phyloP scores from a whole-genome alignment of 2,888 invertebrate species.

The Nomada ferruginata region DNA sequence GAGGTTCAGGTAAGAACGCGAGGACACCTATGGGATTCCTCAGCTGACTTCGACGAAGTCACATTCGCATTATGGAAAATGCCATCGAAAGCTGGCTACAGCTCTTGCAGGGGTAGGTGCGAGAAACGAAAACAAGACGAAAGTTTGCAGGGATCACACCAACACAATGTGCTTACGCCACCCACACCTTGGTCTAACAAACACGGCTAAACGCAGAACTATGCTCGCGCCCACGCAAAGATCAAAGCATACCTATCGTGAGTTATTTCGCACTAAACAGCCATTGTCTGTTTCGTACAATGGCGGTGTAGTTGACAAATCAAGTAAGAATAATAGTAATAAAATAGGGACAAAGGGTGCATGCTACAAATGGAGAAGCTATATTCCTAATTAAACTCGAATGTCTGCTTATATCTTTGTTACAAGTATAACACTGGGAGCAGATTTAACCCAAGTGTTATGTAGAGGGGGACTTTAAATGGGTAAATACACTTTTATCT shows the following conservation, averaged over 20 bases:
- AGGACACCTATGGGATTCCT: constrained; percentile 5
- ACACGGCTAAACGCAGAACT: background rate
- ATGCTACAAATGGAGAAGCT: too few species aligned
- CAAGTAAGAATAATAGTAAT: too few species aligned
- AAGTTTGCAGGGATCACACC: background rate
- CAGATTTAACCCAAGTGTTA: too few species aligned
- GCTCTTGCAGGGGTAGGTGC: background rate
- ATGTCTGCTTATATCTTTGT: background rate
- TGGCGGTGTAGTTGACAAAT: background rate
- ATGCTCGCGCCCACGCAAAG: background rate
- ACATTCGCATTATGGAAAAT: constrained; percentile 21
- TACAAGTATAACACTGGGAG: too few species aligned
- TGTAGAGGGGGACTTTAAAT: too few species aligned
- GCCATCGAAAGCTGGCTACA: background rate
- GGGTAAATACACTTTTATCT: too few species aligned
- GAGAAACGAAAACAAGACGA: constrained; percentile 3
- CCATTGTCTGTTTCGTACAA: background rate
- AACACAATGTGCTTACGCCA: background rate
- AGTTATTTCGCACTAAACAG: constrained; percentile 2
- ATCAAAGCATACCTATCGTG: background rate
- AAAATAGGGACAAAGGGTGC: too few species aligned
- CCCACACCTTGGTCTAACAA: constrained; percentile 1
- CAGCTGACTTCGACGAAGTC: background rate
- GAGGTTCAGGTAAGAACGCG: background rate
- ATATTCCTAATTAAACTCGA: too few species aligned